Evolutionary conservation across 53 echinoderm and acorn worm species (phyloP).

Genomic region (Stichopus horrens): DNA sequence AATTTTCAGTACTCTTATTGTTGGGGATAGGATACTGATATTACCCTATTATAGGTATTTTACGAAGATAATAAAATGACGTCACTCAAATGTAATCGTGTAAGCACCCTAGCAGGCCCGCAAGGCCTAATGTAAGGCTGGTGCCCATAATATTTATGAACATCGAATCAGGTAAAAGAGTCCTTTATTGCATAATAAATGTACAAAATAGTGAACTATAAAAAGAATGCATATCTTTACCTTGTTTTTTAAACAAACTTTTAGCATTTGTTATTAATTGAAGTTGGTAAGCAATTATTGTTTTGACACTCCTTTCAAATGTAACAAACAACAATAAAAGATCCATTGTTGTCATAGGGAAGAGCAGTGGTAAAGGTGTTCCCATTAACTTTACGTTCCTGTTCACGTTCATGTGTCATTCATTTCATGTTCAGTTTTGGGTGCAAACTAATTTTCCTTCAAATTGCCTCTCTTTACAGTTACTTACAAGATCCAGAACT

Average conservation of each 20-base stretch:
- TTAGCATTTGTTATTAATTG: background rate
- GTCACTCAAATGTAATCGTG: too few species aligned
- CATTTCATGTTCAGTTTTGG: background rate
- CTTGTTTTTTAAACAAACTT: background rate
- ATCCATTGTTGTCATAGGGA: background rate
- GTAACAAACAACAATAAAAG: background rate
- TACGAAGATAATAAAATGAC: too few species aligned
- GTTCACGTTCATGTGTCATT: background rate
- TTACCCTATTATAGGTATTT: too few species aligned
- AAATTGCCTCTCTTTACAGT: background rate
- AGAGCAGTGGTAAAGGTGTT: background rate
- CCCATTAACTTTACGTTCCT: background rate
- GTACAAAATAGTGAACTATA: too few species aligned
- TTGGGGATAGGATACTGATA: too few species aligned
- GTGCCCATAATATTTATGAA: too few species aligned
- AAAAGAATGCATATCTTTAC: too few species aligned
- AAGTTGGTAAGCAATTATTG: background rate
- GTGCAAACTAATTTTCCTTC: constrained; percentile 3
- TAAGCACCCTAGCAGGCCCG: too few species aligned
- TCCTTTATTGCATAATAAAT: too few species aligned
- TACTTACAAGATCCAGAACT: constrained; percentile 13
- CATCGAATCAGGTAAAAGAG: too few species aligned
- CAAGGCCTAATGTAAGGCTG: too few species aligned
- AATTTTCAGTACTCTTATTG: too few species aligned
- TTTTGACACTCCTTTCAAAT: background rate